Evolutionary conservation across 2,113 vertebrate genomes (phyloP), one percentile per base, ranked within the genome.

Genomic region (Corydoras maculifer): DNA sequence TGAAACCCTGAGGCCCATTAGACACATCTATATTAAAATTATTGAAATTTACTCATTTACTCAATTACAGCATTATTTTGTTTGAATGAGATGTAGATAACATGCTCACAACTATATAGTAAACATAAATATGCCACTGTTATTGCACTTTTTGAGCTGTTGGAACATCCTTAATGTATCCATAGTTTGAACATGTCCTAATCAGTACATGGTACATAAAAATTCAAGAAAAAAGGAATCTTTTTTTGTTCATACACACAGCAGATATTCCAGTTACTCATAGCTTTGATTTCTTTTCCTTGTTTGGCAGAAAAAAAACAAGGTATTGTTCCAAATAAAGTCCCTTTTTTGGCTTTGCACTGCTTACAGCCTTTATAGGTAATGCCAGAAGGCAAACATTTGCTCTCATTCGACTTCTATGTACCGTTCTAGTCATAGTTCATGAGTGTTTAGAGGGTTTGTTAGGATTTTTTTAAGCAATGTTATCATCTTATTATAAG

Each of bases 361-460:
- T 43, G 65, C 57, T 72, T 79, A 61, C 76, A 57, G 85, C 86
- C 87, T 89, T 88, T 90, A 88, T 88, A 90, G 88, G 82, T 85
- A 83, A 75, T 82, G 48, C 58, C 57, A 68, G 63, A 63, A 31
- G 58, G 62, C 31, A 61, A 59, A 69, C 57, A 58, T 58, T 62
- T 65, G 75, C 43, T 31, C 61, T 57, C 11, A 12, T 11, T 55
- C 62, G 69, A 79, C 77, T 70, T 76, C 78, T 63, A 86, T 78
- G 80, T 81, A 82, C 81, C 61, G 7, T 6, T 72, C 72, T 75
- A 77, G 75, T 75, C 77, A 68, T 53, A 68, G 78, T 63, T 65
- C 75, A 70, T 81, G 80, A 81, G 77, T 82, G 79, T 78, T 76
- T 80, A 79, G 79, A n/a, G 60, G 69, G 80, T 73, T 69, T 58